Evolutionary conservation across 1,140 invertebrate species (phyloP), one percentile per base, ranked within the genome.

Genomic region (Brachionus angularis): DNA sequence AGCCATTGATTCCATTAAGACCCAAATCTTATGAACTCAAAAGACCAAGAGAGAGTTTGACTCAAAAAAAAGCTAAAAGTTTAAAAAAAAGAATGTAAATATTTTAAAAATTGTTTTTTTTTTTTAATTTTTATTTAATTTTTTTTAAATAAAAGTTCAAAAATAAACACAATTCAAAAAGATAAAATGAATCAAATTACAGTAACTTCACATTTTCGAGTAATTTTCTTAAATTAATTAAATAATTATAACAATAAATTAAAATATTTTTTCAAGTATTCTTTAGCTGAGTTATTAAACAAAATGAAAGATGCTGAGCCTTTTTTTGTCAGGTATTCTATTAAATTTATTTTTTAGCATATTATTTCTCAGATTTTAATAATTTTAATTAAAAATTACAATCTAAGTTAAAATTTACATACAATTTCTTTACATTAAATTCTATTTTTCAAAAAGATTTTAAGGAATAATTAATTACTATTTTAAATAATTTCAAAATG

Each of bases 281-380:
- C 70, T 10, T 58, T 71, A 21, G 36, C 50, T 25, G 50, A 71
- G n/a, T 33, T 71, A 49, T 34, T 71, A 21, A 34, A 55, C n/a
- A 71, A 61, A 71, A 53, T 71, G 69, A 55, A 71, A 33, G 69
- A 71, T 27, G 49, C 69, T 8, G 69, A 71, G 21, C 69, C 69
- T 29, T 71, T 55, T 34, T 71, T 71, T 49, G 52, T 71, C 23
- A 12, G 69, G 69, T 71, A 53, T 39, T 29, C n/a, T n/a, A n/a
- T n/a, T n/a, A n/a, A n/a, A n/a, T n/a, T n/a, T n/a, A n/a, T n/a
- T n/a, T n/a, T n/a, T n/a, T n/a, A n/a, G n/a, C n/a, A n/a, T n/a
- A n/a, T n/a, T n/a, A n/a, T n/a, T n/a, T n/a, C n/a, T n/a, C n/a
- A n/a, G n/a, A n/a, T n/a, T n/a, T n/a, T n/a, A n/a, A n/a, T n/a